phyloP scores from a whole-genome alignment of 2,797 vertebrate species.

The Fratercula arctica region DNA sequence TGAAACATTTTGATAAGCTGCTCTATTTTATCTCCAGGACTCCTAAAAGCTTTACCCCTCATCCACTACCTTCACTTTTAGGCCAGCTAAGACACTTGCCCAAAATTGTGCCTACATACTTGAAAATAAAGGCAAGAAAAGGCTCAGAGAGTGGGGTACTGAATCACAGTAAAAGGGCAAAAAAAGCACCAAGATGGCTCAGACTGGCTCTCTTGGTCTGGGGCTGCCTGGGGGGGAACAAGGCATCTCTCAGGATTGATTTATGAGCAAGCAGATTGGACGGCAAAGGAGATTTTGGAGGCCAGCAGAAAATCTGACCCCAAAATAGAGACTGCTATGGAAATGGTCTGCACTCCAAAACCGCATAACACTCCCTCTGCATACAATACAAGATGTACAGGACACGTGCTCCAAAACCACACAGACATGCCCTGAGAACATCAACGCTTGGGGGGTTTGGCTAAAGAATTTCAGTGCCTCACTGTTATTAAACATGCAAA shows the following conservation, averaged over 20 bases:
- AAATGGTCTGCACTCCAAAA: neutral
- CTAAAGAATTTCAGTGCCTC: neutral
- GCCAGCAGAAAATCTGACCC: neutral
- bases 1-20: neutral
- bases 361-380: rapidly evolving
- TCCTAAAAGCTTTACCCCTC: neutral
- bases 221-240: neutral
- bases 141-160: neutral
- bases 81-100: neutral
- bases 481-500: neutral
- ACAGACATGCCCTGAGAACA: rapidly evolving
- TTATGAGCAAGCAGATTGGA: neutral
- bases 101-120: neutral
- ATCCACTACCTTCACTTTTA: neutral
- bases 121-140: neutral
- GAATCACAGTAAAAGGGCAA: neutral
- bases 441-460: rapidly evolving
- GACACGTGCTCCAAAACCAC: neutral
- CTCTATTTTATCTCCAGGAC: neutral
- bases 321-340: neutral
- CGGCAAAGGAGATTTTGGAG: neutral
- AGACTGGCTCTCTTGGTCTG: neutral
- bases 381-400: rapidly evolving
- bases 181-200: neutral
- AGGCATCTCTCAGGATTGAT: neutral